Base-by-base conservation (phyloP, 2,797 vertebrate genomes). In the Sebastes steindachneri region DNA sequence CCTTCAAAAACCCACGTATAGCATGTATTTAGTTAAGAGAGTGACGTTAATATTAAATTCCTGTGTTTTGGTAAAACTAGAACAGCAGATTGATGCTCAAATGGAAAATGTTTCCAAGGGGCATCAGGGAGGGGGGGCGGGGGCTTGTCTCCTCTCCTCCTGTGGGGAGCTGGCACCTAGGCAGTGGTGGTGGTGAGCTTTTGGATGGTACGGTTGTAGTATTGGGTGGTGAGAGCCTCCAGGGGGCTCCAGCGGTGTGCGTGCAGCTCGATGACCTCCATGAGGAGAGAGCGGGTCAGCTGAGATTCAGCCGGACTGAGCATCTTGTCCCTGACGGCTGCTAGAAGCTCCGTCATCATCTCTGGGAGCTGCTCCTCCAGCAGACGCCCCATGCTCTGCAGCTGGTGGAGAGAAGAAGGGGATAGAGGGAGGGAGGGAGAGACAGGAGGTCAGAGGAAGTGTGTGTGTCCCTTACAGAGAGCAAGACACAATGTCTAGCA, bases 181-280 rank as follows among this genome's bases (percentile, higher is more conserved):
- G 90, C 89, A 86, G 92, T 86, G 75, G 90, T 84, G 10, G 98
- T 99, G 10, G 98, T 99, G 92, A 99, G 97, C 96, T 98, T 99
- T 83, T 98, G 97, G 96, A 99, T 99, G 97, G 98, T 99, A 89
- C 97, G 97, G 96, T 99, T 97, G 97, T 99, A 99, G 97, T 99
- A 99, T 80, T 99, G 98, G 0, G 96, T 97, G 94, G 98, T 99
- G 89, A 97, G 96, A 53, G 97, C 97, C 2, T 96, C 99, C 93
- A 99, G 96, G 54, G 98, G 98, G 94, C 96, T 97, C 98, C 98
- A 99, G 94, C 93, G 97, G 93, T 99, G 98, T 88, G 98, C 98
- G 0, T 99, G 98, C 80, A 99, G 96, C 96, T 99, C 98, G 0
- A 99, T 98, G 95, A 99, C 98, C 96, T 99, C 98, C 94, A 99